phyloP scores from a whole-genome alignment of 2,113 vertebrate species.

The Tapirus terrestris region DNA sequence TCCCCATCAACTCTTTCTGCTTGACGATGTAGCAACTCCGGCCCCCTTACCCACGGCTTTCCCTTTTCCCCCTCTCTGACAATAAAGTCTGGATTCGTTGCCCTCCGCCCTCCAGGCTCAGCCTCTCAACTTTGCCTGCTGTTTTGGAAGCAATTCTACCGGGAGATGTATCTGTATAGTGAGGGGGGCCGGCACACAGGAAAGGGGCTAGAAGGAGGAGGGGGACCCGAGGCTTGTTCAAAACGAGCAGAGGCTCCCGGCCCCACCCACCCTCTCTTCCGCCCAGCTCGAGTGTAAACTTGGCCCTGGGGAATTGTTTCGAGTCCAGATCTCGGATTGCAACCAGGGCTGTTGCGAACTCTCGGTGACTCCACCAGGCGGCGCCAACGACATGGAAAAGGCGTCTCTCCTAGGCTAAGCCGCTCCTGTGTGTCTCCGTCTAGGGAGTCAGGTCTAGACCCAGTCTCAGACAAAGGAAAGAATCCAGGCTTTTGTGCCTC shows the following conservation, averaged over 20 bases:
- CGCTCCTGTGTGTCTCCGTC: background rate
- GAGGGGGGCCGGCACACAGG: background rate
- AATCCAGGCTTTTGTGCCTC: background rate
- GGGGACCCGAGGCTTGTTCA: background rate
- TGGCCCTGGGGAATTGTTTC: background rate
- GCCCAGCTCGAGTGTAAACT: background rate
- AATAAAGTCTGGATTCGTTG: conserved; percentile 83
- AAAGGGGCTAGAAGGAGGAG: background rate
- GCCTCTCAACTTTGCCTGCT: background rate
- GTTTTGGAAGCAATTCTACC: background rate
- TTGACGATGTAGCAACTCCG: conserved; percentile 81
- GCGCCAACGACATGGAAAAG: conserved; percentile 66
- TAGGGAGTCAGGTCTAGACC: background rate
- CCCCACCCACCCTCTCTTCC: background rate
- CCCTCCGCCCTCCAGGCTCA: conserved; percentile 59
- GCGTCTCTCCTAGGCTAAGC: background rate
- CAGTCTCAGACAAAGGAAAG: conserved; percentile 52
- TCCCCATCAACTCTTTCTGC: conserved; percentile 74
- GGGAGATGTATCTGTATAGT: background rate
- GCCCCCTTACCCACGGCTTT: conserved; percentile 2
- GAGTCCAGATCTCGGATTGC: background rate
- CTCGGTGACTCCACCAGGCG: conserved; percentile 61
- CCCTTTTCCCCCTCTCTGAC: conserved; percentile 44
- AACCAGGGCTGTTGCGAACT: background rate
- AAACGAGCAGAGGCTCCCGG: background rate